Evolutionary conservation across 2,797 vertebrate species (phyloP).

Genomic region (Clamator glandarius): DNA sequence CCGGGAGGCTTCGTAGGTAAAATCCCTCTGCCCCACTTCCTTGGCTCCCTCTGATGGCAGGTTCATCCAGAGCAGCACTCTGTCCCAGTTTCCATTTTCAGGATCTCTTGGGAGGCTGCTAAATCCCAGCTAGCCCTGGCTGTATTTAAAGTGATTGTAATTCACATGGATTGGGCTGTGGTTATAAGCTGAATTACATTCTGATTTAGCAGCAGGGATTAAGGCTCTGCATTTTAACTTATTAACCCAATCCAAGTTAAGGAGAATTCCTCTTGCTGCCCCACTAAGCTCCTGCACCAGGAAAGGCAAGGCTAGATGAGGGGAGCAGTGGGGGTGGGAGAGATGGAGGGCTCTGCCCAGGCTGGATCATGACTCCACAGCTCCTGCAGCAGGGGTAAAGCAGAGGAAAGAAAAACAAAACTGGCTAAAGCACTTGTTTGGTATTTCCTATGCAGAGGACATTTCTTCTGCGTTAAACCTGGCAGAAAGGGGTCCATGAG

Average conservation of each 20-base stretch:
- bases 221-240: slow-evolving; percentile 72
- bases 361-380: background rate
- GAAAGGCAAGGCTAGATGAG: background rate
- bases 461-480: background rate
- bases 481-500: background rate
- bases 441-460: rapidly evolving
- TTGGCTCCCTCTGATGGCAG: background rate
- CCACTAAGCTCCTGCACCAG: background rate
- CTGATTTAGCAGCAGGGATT: slow-evolving; percentile 70
- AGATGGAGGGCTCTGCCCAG: background rate
- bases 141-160: slow-evolving; percentile 76
- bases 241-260: slow-evolving; percentile 70
- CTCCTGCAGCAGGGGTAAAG: background rate
- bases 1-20: background rate
- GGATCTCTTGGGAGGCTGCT: slow-evolving; percentile 56
- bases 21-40: background rate
- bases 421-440: background rate
- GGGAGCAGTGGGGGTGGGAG: background rate
- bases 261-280: slow-evolving; percentile 39
- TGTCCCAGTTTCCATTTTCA: slow-evolving; percentile 54
- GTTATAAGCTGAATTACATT: slow-evolving; percentile 76
- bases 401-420: background rate
- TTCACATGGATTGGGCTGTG: slow-evolving; percentile 73
- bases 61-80: background rate
- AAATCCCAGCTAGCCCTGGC: slow-evolving; percentile 63